Conservation (phyloP, 2,113 vertebrate species). For the Xenus cinereus region DNA sequence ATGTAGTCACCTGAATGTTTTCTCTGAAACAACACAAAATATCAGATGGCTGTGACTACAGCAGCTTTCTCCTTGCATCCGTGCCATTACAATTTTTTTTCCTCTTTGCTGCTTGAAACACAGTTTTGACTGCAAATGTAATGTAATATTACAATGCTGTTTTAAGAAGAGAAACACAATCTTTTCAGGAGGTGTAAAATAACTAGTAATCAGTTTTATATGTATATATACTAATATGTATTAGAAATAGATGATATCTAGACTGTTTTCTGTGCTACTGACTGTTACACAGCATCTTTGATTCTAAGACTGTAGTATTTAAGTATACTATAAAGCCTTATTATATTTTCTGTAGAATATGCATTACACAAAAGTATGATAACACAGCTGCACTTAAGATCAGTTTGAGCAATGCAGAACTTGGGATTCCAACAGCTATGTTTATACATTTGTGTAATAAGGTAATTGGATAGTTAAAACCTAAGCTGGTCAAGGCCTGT, state of each 20-base stretch:
- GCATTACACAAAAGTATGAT: background rate
- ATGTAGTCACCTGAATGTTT: background rate
- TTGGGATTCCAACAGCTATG: background rate
- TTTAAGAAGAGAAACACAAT: background rate
- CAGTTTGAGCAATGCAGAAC: background rate
- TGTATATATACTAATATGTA: background rate
- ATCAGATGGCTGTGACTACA: background rate
- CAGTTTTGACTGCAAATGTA: background rate
- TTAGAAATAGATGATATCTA: background rate
- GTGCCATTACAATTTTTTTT: background rate
- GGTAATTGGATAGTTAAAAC: background rate
- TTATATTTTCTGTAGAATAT: background rate
- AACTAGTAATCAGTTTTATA: background rate
- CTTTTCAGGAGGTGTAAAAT: background rate
- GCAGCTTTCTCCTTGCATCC: background rate
- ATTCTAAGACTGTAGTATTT: background rate
- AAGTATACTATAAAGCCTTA: background rate
- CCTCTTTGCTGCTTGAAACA: background rate
- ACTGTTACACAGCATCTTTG: background rate
- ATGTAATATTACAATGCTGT: background rate
- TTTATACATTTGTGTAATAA: background rate
- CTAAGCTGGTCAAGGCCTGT: background rate
- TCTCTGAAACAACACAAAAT: background rate
- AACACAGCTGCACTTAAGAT: background rate
- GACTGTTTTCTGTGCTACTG: background rate